Evolutionary conservation across 2,888 invertebrate species (phyloP), one percentile per base, ranked within the genome.

Genomic region (Sthenelais limicola): DNA sequence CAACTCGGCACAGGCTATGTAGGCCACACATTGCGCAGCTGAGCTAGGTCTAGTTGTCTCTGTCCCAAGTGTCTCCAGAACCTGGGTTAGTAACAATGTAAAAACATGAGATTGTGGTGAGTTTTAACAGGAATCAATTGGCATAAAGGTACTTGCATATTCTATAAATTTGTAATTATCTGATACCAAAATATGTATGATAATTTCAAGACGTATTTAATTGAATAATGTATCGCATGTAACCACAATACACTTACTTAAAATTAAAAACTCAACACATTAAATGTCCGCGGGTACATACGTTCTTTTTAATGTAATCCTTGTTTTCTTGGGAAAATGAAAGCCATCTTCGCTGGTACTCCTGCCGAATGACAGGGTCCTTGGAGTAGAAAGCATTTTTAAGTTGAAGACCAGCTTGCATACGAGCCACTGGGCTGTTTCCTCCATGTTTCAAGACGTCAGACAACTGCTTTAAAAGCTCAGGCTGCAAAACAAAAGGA

Each of bases 11-110:
- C 98, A 96, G 0, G 98, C 99, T 75, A 99, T 96, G 88, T 97
- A 97, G 0, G 99, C 98, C 56, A 99, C 97, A 90, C 99, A 99
- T 88, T 99, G 99, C 0, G 99, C 98, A 7, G 98, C 98, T 68
- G 97, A 96, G 82, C 97, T 97, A 1, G 98, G 99, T 77, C 98
- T 90, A 78, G 93, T 93, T 76, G 85, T 94, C 90, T 99, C 99
- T 76, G 99, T 98, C 74, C 99, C 98, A 81, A 99, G 91, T 15
- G 98, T 94, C 81, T 92, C 92, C 83, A 99, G 90, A 83, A 97
- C 95, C 97, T 97, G 85, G 30, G 89, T 88, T 5, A 3, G 24
- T 78, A 38, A 38, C 49, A 74, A 71, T 73, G 76, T n/a, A n/a
- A n/a, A n/a, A n/a, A n/a, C n/a, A n/a, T n/a, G n/a, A n/a, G n/a